Conservation (phyloP, 2,113 vertebrate genomes). For the Herpailurus yagouaroundi region DNA sequence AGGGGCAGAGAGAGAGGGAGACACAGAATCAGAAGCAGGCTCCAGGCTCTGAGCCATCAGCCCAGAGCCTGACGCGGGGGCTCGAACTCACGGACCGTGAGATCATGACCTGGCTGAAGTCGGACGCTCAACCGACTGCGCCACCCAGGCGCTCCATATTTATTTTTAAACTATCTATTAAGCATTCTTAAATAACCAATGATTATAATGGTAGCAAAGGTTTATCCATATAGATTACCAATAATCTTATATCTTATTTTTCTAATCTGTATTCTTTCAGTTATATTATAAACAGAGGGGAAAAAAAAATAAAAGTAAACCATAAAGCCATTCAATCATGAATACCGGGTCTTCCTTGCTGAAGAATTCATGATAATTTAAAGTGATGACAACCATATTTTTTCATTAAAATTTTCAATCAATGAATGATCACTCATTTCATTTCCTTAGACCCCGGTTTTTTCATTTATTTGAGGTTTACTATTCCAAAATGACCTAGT, state of each 20-base stretch:
- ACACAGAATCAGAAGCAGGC: too few species aligned
- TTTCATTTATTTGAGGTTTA: neutral
- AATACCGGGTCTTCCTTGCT: neutral
- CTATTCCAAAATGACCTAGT: neutral
- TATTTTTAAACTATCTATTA: neutral
- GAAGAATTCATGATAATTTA: neutral
- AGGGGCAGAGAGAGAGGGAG: too few species aligned
- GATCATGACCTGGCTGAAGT: too few species aligned
- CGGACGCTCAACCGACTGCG: too few species aligned
- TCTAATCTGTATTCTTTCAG: conserved; percentile 1
- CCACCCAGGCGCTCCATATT: too few species aligned
- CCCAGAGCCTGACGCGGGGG: too few species aligned
- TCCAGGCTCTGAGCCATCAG: too few species aligned
- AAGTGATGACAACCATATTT: conserved; percentile 8
- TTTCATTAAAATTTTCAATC: conserved; percentile 36
- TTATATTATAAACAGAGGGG: neutral
- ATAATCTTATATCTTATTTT: neutral
- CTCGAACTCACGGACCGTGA: too few species aligned
- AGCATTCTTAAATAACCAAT: neutral
- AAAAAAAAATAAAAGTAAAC: neutral
- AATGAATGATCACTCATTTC: neutral
- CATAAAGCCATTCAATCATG: neutral
- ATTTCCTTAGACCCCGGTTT: neutral
- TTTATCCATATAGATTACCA: neutral
- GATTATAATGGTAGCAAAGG: neutral